phyloP scores from a whole-genome alignment of 2,113 vertebrate genomes.

The Octodon degus region DNA sequence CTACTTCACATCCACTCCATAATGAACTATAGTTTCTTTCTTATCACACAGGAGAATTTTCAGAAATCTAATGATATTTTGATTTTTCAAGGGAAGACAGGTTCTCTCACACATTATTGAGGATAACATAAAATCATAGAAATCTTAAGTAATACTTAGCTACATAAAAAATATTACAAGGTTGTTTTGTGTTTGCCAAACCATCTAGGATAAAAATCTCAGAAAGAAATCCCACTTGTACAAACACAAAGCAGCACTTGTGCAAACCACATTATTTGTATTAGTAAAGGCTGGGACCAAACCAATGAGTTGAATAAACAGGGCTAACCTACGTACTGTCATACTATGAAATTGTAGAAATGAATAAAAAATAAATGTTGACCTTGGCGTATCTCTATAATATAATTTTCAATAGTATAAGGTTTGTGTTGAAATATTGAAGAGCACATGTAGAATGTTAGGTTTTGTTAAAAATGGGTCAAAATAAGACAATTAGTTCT shows the following conservation, averaged over 20 bases:
- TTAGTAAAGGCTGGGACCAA: not conserved
- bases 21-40: not conserved
- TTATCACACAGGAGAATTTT: not conserved
- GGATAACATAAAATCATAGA: not conserved
- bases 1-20: not conserved
- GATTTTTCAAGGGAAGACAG: not conserved
- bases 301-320: not conserved
- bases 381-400: not conserved
- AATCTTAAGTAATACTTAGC: not conserved
- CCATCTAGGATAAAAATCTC: not conserved
- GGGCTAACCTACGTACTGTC: not conserved
- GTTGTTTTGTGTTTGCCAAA: not conserved
- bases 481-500: not conserved
- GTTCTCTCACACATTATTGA: not conserved
- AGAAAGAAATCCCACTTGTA: not conserved
- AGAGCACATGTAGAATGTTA: not conserved
- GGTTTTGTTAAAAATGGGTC: not conserved
- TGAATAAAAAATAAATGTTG: not conserved
- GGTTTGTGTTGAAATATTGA: not conserved
- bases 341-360: not conserved
- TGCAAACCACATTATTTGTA: not conserved
- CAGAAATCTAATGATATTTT: conserved; percentile 8
- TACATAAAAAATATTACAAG: not conserved
- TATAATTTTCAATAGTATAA: not conserved
- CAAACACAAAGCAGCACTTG: not conserved